Base-by-base conservation (phyloP, 2,797 vertebrate genomes). In the Melanotaenia nigrans region DNA sequence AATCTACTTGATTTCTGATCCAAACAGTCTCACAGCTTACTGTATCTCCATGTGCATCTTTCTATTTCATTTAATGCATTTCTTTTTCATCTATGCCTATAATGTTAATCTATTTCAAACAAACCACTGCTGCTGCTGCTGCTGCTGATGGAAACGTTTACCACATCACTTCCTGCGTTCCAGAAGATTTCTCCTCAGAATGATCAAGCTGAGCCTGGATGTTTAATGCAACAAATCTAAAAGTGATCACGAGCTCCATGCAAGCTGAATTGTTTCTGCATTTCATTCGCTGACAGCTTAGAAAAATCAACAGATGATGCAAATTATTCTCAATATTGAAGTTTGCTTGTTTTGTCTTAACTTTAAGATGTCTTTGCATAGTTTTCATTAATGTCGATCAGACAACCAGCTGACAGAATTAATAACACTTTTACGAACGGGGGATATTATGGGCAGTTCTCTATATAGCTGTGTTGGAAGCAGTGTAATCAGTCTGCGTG, bases 101-200 rank as follows among this genome's bases (percentile, higher is more conserved):
- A 82, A 68, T 80, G 76, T 70, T 83, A 68, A 85, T 81, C 80
- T 72, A 65, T 55, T 55, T 55, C 53, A 73, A 80, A 78, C 75
- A 67, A 84, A 75, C 57, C 68, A 16, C 78, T 30, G 28, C 28
- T 16, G 57, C 51, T 66, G 70, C 59, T 33, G 71, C 72, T 45
- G 42, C 42, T 47, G 45, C 45, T 68, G 78, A 65, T 73, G 65
- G 60, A 75, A 72, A 75, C 16, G 9, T 79, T 89, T 80, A 85
- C 87, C 47, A 30, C 65, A 77, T 83, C 57, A 33, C 83, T 80
- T 81, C 72, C 78, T 73, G 71, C 32, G 33, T 8, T 13, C 60
- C 40, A 28, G 54, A 65, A 49, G 55, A 75, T 78, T 78, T 69
- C 83, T 78, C 78, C 42, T n/a, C 76, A 81, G 76, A 87, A 68